Evolutionary conservation across 2,113 vertebrate species (phyloP).

Genomic region (Proterorhinus semilunaris): DNA sequence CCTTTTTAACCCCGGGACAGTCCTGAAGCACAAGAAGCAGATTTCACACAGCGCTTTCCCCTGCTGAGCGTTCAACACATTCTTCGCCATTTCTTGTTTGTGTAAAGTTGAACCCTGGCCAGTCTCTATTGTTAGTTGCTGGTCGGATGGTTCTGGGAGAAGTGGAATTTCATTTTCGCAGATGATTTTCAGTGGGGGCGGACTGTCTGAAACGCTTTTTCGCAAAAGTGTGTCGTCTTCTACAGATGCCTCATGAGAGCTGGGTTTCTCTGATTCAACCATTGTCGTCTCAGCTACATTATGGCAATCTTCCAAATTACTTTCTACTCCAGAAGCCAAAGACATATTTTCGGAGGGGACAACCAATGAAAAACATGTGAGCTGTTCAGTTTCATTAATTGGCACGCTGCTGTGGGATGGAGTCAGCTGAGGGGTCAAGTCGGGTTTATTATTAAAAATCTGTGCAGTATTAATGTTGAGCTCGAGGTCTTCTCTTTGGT

Average conservation of each 20-base stretch:
- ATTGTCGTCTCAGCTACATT: conserved; percentile 53
- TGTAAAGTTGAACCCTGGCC: conserved; percentile 38
- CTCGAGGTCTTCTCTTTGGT: conserved; percentile 46
- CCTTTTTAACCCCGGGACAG: conserved; percentile 87
- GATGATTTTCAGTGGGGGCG: conserved; percentile 50
- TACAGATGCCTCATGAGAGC: conserved; percentile 28
- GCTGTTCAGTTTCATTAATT: conserved; percentile 26
- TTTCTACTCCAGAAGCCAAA: conserved; percentile 25
- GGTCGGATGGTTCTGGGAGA: conserved; percentile 38
- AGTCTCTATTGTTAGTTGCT: conserved; percentile 45
- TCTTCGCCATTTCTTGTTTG: conserved; percentile 49
- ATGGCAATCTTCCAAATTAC: conserved; percentile 48
- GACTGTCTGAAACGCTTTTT: conserved; percentile 50
- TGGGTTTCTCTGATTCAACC: conserved; percentile 39
- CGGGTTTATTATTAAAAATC: conserved; percentile 60
- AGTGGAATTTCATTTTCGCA: conserved; percentile 52
- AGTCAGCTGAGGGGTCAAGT: conserved; percentile 41
- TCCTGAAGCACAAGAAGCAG: conserved; percentile 87
- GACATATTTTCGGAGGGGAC: conserved; percentile 37
- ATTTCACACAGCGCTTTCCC: conserved; percentile 83
- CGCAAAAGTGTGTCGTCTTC: conserved; percentile 35
- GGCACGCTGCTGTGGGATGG: conserved; percentile 41
- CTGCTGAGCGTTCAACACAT: conserved; percentile 61
- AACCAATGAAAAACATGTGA: conserved; percentile 27
- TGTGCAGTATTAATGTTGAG: conserved; percentile 49